Evolutionary conservation across 2,888 invertebrate species (phyloP).

Genomic region (Bombyx huttoni): DNA sequence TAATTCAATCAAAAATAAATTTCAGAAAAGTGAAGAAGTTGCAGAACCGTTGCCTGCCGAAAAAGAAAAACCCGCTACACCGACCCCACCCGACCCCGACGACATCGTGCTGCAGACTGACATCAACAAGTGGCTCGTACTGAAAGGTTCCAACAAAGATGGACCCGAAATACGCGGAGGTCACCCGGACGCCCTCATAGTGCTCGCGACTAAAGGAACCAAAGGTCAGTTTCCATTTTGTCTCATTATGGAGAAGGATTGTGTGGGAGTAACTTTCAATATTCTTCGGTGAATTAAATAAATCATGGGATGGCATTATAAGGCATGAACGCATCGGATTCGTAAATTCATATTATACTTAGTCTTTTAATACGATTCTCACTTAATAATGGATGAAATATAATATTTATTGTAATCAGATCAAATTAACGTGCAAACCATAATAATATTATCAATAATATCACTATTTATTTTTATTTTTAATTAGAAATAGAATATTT

Average conservation of each 20-base stretch:
- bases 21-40: conserved; percentile 48
- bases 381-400: background rate
- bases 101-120: conserved; percentile 86
- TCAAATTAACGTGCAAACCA: background rate
- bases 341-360: background rate
- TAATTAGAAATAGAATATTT: background rate
- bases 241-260: background rate
- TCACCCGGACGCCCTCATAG: conserved; percentile 92
- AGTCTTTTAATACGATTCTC: background rate
- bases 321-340: conserved; percentile 6
- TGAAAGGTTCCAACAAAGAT: conserved; percentile 87
- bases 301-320: background rate
- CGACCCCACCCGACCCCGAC: conserved; percentile 34
- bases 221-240: conserved; percentile 73
- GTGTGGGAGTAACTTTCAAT: too few relatives aligned
- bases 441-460: background rate
- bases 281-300: background rate
- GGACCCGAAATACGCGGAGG: conserved; percentile 95
- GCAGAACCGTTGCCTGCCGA: conserved; percentile 27
- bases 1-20: too few relatives aligned
- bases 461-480: background rate
- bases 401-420: background rate
- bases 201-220: conserved; percentile 95
- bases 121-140: conserved; percentile 82
- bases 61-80: conserved; percentile 14